These are phyloP conservation scores for Pseudachorutes palmiensis DNA, from an alignment of 1,140 invertebrate genomes.

Conservation along the genomic window DNA sequence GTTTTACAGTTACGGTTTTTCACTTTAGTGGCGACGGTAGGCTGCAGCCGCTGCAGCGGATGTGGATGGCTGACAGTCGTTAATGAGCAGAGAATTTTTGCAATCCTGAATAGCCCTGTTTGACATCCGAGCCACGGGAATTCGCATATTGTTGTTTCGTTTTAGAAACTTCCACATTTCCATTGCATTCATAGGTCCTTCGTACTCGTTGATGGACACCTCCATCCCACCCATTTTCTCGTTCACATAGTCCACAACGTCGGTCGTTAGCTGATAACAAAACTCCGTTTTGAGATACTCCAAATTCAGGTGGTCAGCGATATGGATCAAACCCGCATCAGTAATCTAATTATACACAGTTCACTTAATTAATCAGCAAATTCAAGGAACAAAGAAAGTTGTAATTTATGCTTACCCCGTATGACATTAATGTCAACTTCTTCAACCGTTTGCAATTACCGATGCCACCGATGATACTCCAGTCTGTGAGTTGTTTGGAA, in stretches of 20 bases:
- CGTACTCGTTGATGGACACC: constrained; percentile 11
- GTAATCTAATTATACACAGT: neutral
- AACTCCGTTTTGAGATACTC: constrained; percentile 14
- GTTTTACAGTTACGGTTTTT: too few relatives aligned
- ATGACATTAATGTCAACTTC: constrained; percentile 2
- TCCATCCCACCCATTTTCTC: neutral
- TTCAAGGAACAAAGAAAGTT: neutral
- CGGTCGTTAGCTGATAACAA: constrained; percentile 6
- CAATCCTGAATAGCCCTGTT: neutral
- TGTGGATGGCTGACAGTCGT: neutral
- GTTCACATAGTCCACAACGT: constrained; percentile 5
- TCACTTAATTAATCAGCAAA: neutral
- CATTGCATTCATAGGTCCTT: constrained; percentile 4
- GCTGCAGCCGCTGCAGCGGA: neutral
- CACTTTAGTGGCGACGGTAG: neutral
- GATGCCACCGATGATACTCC: neutral
- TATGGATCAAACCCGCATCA: neutral
- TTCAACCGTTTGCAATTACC: neutral
- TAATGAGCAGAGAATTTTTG: neutral
- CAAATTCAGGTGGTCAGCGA: constrained; percentile 3
- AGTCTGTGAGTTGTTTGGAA: constrained; percentile 3
- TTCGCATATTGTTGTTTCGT: constrained; percentile 1
- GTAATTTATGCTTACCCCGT: neutral
- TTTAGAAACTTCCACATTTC: constrained; percentile 19
- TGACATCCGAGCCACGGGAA: neutral